These are phyloP conservation scores for Unio delphinus DNA, from an alignment of 2,888 invertebrate genomes.

Conservation along the genomic window DNA sequence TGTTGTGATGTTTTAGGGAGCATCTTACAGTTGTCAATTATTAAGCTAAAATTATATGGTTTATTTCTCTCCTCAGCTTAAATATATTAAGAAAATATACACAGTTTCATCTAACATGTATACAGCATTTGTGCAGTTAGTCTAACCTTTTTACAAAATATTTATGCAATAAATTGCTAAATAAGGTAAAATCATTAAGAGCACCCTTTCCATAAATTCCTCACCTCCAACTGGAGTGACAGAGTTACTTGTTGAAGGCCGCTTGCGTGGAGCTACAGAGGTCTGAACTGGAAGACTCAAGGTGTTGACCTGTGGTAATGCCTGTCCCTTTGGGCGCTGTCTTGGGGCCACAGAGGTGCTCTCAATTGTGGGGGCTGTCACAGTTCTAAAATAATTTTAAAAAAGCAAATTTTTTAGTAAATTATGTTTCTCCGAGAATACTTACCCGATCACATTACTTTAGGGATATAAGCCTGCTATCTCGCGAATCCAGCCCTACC, in stretches of 20 bases:
- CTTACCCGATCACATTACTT: too few species aligned
- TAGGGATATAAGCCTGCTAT: too few species aligned
- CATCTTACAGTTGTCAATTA: too few species aligned
- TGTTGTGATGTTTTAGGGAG: too few species aligned
- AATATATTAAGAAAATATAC: too few species aligned
- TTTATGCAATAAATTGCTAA: neutral
- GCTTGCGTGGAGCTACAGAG: conserved; percentile 59
- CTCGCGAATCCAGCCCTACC: too few species aligned
- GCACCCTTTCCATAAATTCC: conserved; percentile 1
- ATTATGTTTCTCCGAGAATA: too few species aligned
- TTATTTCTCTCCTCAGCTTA: too few species aligned
- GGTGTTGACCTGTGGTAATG: conserved; percentile 36
- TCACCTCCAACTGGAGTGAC: conserved; percentile 41
- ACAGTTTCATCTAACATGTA: too few species aligned
- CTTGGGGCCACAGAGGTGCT: conserved; percentile 86
- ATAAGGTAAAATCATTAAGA: neutral
- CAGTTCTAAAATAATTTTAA: conserved; percentile 22
- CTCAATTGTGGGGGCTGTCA: conserved; percentile 74
- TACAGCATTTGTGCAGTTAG: too few species aligned
- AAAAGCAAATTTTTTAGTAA: too few species aligned
- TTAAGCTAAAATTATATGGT: too few species aligned
- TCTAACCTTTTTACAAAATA: neutral
- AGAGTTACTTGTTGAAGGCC: conserved; percentile 53
- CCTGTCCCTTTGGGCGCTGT: conserved; percentile 82
- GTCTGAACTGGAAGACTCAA: conserved; percentile 67